Conservation (phyloP, 2,797 vertebrate species). For the Ptychadena robeensis region DNA sequence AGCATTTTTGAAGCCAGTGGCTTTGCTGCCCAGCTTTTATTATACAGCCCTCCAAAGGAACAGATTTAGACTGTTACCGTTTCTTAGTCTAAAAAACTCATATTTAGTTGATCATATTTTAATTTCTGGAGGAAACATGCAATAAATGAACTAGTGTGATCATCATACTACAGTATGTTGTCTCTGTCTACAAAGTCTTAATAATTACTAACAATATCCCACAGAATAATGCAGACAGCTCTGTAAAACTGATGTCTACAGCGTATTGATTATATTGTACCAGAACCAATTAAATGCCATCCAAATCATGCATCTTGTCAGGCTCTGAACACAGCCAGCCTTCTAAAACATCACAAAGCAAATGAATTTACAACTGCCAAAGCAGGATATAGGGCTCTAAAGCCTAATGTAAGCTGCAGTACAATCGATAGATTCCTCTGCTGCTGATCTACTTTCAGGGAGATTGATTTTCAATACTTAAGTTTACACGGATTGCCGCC, state of each 20-base stretch:
- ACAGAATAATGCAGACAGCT: background rate
- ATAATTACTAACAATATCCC: background rate
- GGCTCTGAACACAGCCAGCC: constrained; percentile 66
- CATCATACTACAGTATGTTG: constrained; percentile 1
- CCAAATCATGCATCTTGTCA: constrained; percentile 66
- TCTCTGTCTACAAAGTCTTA: background rate
- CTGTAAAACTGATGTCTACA: background rate
- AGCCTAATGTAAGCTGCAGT: constrained; percentile 60
- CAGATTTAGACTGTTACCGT: background rate
- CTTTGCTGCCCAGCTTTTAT: too few relatives aligned
- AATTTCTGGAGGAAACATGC: background rate
- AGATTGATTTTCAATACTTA: constrained; percentile 50
- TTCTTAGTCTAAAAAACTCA: background rate
- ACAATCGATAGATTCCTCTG: constrained; percentile 62
- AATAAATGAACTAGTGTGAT: background rate
- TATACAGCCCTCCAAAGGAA: too few relatives aligned
- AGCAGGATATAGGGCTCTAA: constrained; percentile 46
- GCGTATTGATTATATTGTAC: constrained; percentile 2
- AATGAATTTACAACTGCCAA: constrained; percentile 61
- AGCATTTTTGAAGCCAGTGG: too few relatives aligned
- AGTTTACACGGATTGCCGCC: constrained; percentile 69
- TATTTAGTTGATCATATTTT: background rate
- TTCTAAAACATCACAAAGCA: constrained; percentile 62
- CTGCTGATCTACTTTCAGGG: constrained; percentile 28
- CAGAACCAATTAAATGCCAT: constrained; percentile 42